Evolutionary conservation across 2,888 invertebrate species (phyloP), one percentile per base, ranked within the genome.

Genomic region (Ormyrus rosae): DNA sequence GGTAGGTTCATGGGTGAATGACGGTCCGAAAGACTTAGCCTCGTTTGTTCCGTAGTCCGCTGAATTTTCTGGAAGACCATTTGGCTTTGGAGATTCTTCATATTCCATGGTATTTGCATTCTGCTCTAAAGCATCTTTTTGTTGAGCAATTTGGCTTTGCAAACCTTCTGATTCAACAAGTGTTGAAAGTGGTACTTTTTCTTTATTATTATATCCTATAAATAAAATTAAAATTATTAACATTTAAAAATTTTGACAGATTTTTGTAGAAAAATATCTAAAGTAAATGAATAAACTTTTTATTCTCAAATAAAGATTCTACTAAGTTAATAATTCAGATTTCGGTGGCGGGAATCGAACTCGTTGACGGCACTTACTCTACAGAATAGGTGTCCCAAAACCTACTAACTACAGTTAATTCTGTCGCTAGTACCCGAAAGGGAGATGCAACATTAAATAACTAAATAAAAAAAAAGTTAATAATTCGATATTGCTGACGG

Each of bases 121-220:
- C 51, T n/a, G 60, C 48, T 77, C 83, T 50, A 86, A 86, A 19
- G 82, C 81, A 63, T 81, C 79, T 77, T 87, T 85, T n/a, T 87
- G 83, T 78, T 91, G 89, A 0, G 87, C 87, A 73, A 85, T 85
- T 82, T 88, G 89, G 83, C 86, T 87, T 77, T 86, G 86, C 72
- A 88, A 81, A 60, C 91, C 91, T 58, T 87, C 83, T 2, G 91
- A 91, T 78, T 88, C 87, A 11, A 86, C 50, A 45, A 91, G 87
- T 48, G 86, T 82, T 67, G 81, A 84, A 34, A 91, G 55, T 72
- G 87, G 83, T 0, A 91, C 89, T 81, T 85, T 87, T 80, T 91
- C 90, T 51, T 86, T 88, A 79, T 91, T 91, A n/a, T 87, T 87
- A 68, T 90, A 90, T 56, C 90, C 90, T 90, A 46, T 81, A 83